phyloP scores from a whole-genome alignment of 2,797 vertebrate species.

The Pseudopleuronectes americanus region DNA sequence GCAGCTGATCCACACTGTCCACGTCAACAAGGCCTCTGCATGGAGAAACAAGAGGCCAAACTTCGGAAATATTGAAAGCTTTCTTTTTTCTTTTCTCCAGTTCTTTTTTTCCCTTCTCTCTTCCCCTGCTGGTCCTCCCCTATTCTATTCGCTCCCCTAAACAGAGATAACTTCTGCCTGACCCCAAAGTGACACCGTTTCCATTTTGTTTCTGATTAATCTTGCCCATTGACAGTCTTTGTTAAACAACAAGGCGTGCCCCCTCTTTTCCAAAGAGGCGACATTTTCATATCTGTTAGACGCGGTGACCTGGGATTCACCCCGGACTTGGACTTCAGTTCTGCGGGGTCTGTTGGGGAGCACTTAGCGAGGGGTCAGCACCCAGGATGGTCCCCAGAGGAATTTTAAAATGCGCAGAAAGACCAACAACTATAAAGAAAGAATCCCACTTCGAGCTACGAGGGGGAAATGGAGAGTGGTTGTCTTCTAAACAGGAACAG shows the following conservation, averaged over 20 bases:
- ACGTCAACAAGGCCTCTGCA: constrained; percentile 72
- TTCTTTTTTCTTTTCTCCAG: constrained; percentile 70
- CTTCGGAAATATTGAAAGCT: constrained; percentile 80
- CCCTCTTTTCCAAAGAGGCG: constrained; percentile 89
- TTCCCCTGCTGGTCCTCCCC: constrained; percentile 17
- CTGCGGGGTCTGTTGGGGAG: constrained; percentile 86
- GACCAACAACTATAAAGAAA: constrained; percentile 41
- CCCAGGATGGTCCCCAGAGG: constrained; percentile 53
- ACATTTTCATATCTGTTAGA: constrained; percentile 99
- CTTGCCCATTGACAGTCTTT: constrained; percentile 99
- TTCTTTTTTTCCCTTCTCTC: too few relatives aligned
- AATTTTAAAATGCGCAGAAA: constrained; percentile 50
- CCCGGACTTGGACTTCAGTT: constrained; percentile 99
- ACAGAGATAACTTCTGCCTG: constrained; percentile 92
- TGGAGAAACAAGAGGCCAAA: constrained; percentile 76
- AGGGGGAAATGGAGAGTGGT: constrained; percentile 9
- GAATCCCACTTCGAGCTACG: constrained; percentile 13
- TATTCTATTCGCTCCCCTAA: constrained; percentile 76
- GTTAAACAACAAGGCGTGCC: constrained; percentile 99
- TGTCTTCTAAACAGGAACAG: neutral
- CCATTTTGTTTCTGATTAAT: constrained; percentile 99
- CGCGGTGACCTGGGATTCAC: constrained; percentile 99
- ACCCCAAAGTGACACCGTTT: constrained; percentile 97
- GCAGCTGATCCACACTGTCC: constrained; percentile 68
- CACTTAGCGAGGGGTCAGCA: constrained; percentile 87